Evolutionary conservation across 53 echinoderm and acorn worm species (phyloP).

Genomic region (Patiria pectinifera): DNA sequence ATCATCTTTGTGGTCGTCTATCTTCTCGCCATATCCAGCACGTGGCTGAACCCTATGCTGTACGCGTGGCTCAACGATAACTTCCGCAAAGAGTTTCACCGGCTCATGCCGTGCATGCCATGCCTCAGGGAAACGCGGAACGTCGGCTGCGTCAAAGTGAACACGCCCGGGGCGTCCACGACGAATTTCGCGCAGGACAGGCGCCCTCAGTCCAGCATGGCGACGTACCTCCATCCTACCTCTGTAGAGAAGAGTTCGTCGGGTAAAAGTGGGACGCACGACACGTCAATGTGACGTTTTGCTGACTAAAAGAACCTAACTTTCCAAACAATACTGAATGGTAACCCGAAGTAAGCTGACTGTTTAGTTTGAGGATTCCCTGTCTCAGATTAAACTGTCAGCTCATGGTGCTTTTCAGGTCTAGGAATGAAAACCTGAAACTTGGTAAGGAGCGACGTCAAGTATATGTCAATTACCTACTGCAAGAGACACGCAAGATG

Average conservation of each 20-base stretch:
- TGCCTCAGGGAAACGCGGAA: constrained; percentile 77
- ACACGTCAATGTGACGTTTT: constrained; percentile 51
- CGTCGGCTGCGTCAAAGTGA: constrained; percentile 65
- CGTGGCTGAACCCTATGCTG: constrained; percentile 82
- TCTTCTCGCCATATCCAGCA: constrained; percentile 76
- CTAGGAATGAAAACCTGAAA: background rate
- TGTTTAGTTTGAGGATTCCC: too few relatives aligned
- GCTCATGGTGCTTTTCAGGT: background rate
- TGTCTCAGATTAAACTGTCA: background rate
- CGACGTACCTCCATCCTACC: constrained; percentile 84
- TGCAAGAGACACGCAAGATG: background rate
- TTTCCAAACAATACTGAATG: background rate
- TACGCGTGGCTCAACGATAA: constrained; percentile 97
- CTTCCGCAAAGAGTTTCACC: constrained; percentile 91
- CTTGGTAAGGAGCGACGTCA: background rate
- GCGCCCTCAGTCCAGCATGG: constrained; percentile 75
- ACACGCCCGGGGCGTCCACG: constrained; percentile 71
- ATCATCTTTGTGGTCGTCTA: constrained; percentile 58
- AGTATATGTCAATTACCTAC: background rate
- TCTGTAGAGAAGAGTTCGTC: constrained; percentile 53
- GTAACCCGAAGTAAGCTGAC: background rate
- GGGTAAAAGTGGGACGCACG: constrained; percentile 55
- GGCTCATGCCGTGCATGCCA: constrained; percentile 80
- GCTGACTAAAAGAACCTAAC: background rate
- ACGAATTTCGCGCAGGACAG: constrained; percentile 69